Base-by-base conservation (phyloP, 1,140 invertebrate species). In the Metopolophium dirhodum region DNA sequence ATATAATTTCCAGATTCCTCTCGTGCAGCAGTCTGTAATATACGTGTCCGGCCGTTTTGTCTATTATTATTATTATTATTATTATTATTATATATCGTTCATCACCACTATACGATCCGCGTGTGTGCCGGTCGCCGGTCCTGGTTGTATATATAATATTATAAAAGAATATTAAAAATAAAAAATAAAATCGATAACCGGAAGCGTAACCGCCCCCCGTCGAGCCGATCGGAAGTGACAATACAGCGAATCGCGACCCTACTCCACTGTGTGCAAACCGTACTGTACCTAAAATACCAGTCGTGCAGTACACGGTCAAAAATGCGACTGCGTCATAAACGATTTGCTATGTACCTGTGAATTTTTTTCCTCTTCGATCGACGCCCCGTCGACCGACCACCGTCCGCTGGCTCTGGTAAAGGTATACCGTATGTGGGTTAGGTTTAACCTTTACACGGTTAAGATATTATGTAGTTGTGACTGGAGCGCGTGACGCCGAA, bases 1-100 rank as follows among this genome's bases (percentile, higher is more conserved):
- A 68, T 41, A 91, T 91, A 47, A 91, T 91, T 91, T 91, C 61
- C 37, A 68, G 90, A 91, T 83, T 91, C 90, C 20, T 51, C 45
- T 22, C 20, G 51, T 18, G 14, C 49, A 51, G 0, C 49, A 18
- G 47, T 49, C 18, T 22, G 30, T 82, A 2, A 18, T 54, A 91
- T 61, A 41, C 45, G 47, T 37, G 68, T 91, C 77, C 41, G 45
- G 14, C 47, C 86, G 86, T 49, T 87, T 41, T 87, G 86, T 87
- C 86, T 37, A 87, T 87, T 87, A 47, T 54, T 23, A 54, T 54
- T 41, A 41, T 41, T 41, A 41, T 41, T 41, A 41, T 41, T 41
- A 41, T 41, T 41, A 41, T 41, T 41, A 41, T 41, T 37, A 37
- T 41, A 41, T 41, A 41, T 41, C 3, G 37, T 57, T 57, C 47